phyloP scores from a whole-genome alignment of 2,113 vertebrate genomes.

The Panthera uncia region DNA sequence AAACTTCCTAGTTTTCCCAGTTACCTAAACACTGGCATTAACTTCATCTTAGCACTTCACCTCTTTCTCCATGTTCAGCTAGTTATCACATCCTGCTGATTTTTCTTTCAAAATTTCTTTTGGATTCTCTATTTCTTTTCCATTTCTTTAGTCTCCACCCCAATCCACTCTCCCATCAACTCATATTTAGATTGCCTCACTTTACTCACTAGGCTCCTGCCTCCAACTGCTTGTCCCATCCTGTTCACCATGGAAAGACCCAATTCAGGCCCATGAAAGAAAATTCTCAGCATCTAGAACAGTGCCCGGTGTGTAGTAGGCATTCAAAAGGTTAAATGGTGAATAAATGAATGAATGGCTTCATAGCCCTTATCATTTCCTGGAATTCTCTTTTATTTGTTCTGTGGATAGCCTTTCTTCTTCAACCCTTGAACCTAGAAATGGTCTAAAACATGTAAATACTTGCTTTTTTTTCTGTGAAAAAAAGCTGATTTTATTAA shows the following conservation, averaged over 20 bases:
- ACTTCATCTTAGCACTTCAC: background rate
- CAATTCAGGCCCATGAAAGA: background rate
- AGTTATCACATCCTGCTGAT: background rate
- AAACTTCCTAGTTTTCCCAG: background rate
- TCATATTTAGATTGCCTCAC: background rate
- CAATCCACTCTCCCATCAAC: background rate
- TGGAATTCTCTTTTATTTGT: slow-evolving; percentile 35
- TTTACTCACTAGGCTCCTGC: background rate
- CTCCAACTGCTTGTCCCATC: background rate
- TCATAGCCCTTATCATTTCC: slow-evolving; percentile 24
- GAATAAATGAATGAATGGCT: slow-evolving; percentile 2
- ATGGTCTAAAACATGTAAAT: background rate
- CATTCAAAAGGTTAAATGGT: slow-evolving; percentile 21
- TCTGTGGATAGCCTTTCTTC: slow-evolving; percentile 19
- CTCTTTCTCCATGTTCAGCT: slow-evolving; percentile 12
- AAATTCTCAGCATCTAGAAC: slow-evolving; percentile 21
- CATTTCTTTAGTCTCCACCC: background rate
- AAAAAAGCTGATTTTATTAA: too few relatives aligned
- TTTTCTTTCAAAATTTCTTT: slow-evolving; percentile 50
- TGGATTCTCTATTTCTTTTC: background rate
- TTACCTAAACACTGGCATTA: background rate
- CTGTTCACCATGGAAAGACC: background rate
- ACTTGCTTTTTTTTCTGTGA: too few relatives aligned
- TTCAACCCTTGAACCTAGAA: slow-evolving; percentile 34
- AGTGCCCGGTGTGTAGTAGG: background rate